phyloP scores from a whole-genome alignment of 2,888 invertebrate genomes.

The Pogonocherus hispidulus region DNA sequence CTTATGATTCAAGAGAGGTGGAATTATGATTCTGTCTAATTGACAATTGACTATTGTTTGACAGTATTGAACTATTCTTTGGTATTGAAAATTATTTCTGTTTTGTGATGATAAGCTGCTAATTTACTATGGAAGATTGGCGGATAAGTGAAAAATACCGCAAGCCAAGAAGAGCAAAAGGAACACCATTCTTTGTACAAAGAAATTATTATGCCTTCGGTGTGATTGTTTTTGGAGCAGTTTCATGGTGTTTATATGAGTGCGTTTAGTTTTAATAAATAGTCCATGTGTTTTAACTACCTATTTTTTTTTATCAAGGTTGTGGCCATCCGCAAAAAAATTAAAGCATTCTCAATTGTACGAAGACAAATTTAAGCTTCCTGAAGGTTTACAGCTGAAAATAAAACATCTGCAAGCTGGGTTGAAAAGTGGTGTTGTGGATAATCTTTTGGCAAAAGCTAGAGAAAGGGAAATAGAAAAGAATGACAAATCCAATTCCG shows the following conservation, averaged over 20 bases:
- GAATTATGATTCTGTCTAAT: too few relatives aligned
- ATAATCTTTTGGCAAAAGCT: conserved; percentile 48
- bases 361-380: conserved; percentile 57
- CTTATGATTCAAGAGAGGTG: too few relatives aligned
- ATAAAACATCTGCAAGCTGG: conserved; percentile 37
- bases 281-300: conserved; percentile 31
- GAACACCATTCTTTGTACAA: conserved; percentile 75
- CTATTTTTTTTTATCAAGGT: conserved; percentile 46
- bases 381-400: conserved; percentile 49
- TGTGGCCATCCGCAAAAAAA: conserved; percentile 54
- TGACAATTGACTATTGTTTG: too few relatives aligned
- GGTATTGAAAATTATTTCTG: too few relatives aligned
- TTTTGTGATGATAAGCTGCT: too few relatives aligned
- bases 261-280: conserved; percentile 62
- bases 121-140: conserved; percentile 59
- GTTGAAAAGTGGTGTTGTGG: conserved; percentile 41
- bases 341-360: conserved; percentile 48
- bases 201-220: conserved; percentile 72
- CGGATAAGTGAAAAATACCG: conserved; percentile 65
- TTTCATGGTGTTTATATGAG: conserved; percentile 70
- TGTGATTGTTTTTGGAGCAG: conserved; percentile 67
- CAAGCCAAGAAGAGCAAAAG: conserved; percentile 77
- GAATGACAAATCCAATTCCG: conserved; percentile 56
- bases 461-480: conserved; percentile 52
- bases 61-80: too few relatives aligned